Percentiles rank a stretch among this genome's conserved stretches.
phyloP scores from a whole-genome alignment of 2,113 vertebrate genomes.

The Thymallus thymallus region DNA sequence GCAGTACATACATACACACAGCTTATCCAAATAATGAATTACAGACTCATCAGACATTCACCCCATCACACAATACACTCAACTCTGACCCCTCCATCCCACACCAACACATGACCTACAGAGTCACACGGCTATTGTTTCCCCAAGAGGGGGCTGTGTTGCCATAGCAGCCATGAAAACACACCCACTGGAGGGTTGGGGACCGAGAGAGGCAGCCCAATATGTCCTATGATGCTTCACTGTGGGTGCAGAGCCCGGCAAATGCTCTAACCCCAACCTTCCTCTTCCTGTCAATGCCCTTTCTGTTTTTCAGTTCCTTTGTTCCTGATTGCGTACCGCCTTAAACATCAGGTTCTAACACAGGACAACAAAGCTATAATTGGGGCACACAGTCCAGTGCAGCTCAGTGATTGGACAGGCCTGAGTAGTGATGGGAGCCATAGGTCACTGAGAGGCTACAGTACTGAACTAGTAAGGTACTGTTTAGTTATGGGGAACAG shows the following conservation, averaged over 20 bases:
- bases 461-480: no score
- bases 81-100: background rate
- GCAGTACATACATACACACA: background rate
- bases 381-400: background rate
- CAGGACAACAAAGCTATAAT: background rate
- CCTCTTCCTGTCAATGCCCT: conserved; percentile 35
- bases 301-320: conserved; percentile 41
- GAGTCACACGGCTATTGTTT: conserved; percentile 16
- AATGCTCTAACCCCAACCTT: conserved; percentile 33
- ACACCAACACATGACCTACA: conserved; percentile 9
- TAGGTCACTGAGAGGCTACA: no score
- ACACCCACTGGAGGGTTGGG: background rate
- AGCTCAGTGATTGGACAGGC: background rate
- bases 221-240: background rate
- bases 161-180: background rate
- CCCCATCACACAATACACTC: background rate
- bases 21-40: conserved; percentile 45
- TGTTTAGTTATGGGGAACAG: no score
- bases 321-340: background rate
- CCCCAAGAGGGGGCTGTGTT: conserved; percentile 7
- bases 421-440: background rate
- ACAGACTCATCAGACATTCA: conserved; percentile 9
- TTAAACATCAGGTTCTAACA: background rate
- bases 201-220: background rate
- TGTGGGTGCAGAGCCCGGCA: no score